Evolutionary conservation across 2,888 invertebrate species (phyloP).

Genomic region (Idaea straminata): DNA sequence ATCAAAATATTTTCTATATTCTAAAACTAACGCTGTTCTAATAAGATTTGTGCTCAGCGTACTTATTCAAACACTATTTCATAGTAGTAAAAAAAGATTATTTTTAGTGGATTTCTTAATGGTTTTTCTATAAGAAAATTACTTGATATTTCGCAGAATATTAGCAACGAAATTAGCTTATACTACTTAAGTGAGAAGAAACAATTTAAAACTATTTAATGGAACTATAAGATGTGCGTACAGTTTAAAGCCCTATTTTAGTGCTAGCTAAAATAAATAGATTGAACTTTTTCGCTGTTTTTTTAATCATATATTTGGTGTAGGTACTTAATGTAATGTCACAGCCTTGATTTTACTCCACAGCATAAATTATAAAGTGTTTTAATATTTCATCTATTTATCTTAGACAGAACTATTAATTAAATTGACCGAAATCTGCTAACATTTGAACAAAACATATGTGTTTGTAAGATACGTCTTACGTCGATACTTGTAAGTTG

Average conservation of each 20-base stretch:
- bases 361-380: neutral
- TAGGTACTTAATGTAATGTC: conserved; percentile 10
- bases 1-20: neutral
- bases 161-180: neutral
- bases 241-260: conserved; percentile 16
- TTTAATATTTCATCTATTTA: conserved; percentile 13
- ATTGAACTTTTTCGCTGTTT: conserved; percentile 5
- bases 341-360: conserved; percentile 17
- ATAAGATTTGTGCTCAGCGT: conserved; percentile 19
- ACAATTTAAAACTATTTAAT: neutral
- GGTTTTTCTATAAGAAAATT: neutral
- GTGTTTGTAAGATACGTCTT: too few relatives aligned
- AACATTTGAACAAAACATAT: neutral
- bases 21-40: conserved; percentile 3
- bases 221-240: conserved; percentile 3
- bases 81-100: neutral
- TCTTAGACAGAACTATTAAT: conserved; percentile 9
- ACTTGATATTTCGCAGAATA: neutral
- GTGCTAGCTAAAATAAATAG: conserved; percentile 17
- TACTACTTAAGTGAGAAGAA: neutral
- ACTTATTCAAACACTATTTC: neutral
- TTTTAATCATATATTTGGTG: conserved; percentile 4
- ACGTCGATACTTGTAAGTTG: too few relatives aligned
- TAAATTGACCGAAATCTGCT: neutral
- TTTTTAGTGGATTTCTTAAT: neutral